These are phyloP conservation scores for Myotis davidii DNA, from an alignment of 2,113 vertebrate genomes.

Conservation along the genomic window DNA sequence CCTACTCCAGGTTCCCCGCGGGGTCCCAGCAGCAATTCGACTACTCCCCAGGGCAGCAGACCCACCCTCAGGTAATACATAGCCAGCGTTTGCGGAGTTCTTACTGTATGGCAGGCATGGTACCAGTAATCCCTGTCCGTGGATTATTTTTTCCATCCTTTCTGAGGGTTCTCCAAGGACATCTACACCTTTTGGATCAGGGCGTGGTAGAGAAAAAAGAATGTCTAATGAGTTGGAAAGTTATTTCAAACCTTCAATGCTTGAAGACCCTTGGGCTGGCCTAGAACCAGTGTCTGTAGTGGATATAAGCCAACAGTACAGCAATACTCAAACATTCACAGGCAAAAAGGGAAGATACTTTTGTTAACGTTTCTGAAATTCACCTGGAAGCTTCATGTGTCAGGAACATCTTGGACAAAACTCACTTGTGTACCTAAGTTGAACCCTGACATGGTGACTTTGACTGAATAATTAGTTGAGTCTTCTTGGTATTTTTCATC, in stretches of 20 bases:
- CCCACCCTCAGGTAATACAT: slow-evolving; percentile 71
- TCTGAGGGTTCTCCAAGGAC: too few species aligned
- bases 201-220: too few species aligned
- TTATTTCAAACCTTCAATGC: slow-evolving; percentile 95
- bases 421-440: slow-evolving; percentile 70
- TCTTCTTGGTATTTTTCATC: too few species aligned
- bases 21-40: slow-evolving; percentile 84
- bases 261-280: slow-evolving; percentile 94
- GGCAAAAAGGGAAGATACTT: slow-evolving; percentile 93
- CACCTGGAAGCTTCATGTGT: slow-evolving; percentile 80
- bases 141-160: slow-evolving; percentile 27
- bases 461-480: slow-evolving; percentile 62
- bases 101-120: slow-evolving; percentile 57
- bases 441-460: slow-evolving; percentile 72
- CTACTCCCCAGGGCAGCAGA: slow-evolving; percentile 83
- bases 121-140: slow-evolving; percentile 29
- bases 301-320: slow-evolving; percentile 90
- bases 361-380: slow-evolving; percentile 86
- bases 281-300: slow-evolving; percentile 91
- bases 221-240: too few species aligned
- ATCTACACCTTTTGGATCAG: too few species aligned
- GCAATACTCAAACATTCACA: slow-evolving; percentile 87
- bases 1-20: slow-evolving; percentile 82
- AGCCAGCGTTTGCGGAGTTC: slow-evolving; percentile 68
- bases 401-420: slow-evolving; percentile 84